phyloP scores from a whole-genome alignment of 2,797 vertebrate species.

The Lepus townsendii region DNA sequence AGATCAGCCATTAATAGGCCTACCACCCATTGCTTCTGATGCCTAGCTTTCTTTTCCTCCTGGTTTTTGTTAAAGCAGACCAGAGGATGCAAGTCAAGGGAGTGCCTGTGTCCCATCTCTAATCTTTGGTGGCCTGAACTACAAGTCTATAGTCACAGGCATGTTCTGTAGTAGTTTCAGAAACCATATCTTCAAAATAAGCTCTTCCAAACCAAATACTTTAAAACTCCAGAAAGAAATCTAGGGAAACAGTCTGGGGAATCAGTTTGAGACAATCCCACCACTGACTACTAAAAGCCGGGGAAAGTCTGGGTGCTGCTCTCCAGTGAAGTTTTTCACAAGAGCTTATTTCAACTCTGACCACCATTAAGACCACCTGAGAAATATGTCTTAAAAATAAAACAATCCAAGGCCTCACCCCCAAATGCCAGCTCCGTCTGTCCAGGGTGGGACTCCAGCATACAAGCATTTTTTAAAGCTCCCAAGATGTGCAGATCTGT shows the following conservation, averaged over 20 bases:
- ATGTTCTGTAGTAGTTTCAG: too few relatives aligned
- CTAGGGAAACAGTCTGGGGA: background rate
- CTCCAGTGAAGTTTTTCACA: background rate
- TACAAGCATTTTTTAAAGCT: background rate
- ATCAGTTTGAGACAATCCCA: background rate
- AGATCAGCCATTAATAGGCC: too few relatives aligned
- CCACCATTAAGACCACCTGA: too few relatives aligned
- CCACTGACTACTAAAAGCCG: background rate
- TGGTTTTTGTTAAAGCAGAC: too few relatives aligned
- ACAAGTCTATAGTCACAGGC: too few relatives aligned
- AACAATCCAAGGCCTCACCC: background rate
- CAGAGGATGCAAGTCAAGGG: too few relatives aligned
- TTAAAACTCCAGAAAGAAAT: background rate
- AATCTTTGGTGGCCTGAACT: too few relatives aligned
- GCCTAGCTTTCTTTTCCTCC: too few relatives aligned
- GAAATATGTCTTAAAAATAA: background rate
- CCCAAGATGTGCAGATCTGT: background rate
- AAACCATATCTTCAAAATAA: background rate
- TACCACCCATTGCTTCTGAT: too few relatives aligned
- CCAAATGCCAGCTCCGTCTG: background rate
- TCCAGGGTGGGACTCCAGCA: background rate
- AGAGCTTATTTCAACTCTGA: background rate
- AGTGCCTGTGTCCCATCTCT: too few relatives aligned
- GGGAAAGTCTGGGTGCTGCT: background rate
- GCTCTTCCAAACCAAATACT: background rate